A percentile compares a stretch with the other conserved stretches of the same genome.
These are phyloP conservation scores for Hirundo rustica DNA, from an alignment of 2,797 vertebrate species.

Conservation along the genomic window DNA sequence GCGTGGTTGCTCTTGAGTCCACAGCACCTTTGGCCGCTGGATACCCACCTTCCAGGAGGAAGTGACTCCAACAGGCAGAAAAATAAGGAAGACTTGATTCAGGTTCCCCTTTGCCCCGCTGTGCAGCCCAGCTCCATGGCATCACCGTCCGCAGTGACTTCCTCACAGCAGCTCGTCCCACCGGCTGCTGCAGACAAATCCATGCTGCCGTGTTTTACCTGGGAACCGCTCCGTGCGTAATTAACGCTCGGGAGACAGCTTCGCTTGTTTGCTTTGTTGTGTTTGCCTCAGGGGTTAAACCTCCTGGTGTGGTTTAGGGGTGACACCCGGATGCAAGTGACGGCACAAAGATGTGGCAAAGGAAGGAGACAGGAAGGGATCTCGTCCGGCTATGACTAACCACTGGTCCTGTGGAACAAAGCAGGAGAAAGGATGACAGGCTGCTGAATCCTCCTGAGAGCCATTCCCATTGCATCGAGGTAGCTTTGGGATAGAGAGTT, in stretches of 20 bases:
- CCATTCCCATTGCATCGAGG: not conserved
- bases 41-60: not conserved
- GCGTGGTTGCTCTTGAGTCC: not conserved
- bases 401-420: not conserved
- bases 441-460: not conserved
- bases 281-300: slow-evolving; percentile 53
- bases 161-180: not conserved
- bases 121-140: not conserved
- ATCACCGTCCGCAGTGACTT: not conserved
- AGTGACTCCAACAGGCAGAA: not conserved
- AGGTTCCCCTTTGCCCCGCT: not conserved
- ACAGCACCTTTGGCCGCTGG: not conserved
- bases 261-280: slow-evolving; percentile 21
- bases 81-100: not conserved
- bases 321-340: slow-evolving; percentile 39
- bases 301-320: slow-evolving; percentile 29
- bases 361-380: slow-evolving; percentile 35
- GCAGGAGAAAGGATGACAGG: slow-evolving; percentile 49
- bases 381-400: slow-evolving; percentile 19
- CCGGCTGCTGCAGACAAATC: not conserved
- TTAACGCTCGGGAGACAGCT: not conserved
- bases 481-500: not conserved
- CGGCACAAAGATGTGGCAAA: slow-evolving; percentile 33
- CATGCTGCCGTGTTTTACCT: not conserved
- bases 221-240: not conserved